Percentiles rank a stretch among this genome's conserved stretches.
Conservation (phyloP, 2,113 vertebrate genomes). For the Pristiophorus japonicus region DNA sequence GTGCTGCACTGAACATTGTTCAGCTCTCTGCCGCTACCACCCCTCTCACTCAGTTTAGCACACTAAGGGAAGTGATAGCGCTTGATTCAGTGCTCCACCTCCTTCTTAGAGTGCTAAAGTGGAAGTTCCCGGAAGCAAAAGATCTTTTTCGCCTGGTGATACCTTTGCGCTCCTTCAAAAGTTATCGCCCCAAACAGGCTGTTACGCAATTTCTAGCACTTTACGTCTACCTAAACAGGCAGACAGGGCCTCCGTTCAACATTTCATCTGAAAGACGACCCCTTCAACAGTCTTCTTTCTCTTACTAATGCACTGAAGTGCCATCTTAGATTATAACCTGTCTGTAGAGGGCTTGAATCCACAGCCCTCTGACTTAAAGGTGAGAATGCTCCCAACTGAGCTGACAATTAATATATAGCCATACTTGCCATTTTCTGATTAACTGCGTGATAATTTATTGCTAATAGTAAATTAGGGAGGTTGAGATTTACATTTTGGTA, state of each 20-base stretch:
- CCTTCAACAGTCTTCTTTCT: neutral
- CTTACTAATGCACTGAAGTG: neutral
- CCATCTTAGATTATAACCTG: neutral
- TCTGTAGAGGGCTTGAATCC: neutral
- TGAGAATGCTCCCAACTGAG: neutral
- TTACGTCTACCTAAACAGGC: neutral
- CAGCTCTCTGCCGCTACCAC: no score
- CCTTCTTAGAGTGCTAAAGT: no score
- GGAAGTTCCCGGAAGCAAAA: no score
- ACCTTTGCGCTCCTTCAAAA: no score
- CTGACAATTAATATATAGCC: neutral
- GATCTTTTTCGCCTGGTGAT: no score
- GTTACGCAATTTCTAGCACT: no score
- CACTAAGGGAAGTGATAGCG: no score
- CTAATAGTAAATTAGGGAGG: neutral
- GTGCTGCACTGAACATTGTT: no score
- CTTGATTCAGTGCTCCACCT: no score
- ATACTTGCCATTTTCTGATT: slow-evolving; percentile 14
- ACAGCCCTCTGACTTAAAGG: neutral
- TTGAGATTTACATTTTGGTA: slow-evolving; percentile 3
- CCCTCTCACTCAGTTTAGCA: no score
- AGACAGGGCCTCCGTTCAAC: neutral
- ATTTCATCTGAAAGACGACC: neutral
- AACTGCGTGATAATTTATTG: neutral
- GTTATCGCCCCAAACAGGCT: no score